Evolutionary conservation across 2,113 vertebrate genomes (phyloP).

Genomic region (Heteronetta atricapilla): DNA sequence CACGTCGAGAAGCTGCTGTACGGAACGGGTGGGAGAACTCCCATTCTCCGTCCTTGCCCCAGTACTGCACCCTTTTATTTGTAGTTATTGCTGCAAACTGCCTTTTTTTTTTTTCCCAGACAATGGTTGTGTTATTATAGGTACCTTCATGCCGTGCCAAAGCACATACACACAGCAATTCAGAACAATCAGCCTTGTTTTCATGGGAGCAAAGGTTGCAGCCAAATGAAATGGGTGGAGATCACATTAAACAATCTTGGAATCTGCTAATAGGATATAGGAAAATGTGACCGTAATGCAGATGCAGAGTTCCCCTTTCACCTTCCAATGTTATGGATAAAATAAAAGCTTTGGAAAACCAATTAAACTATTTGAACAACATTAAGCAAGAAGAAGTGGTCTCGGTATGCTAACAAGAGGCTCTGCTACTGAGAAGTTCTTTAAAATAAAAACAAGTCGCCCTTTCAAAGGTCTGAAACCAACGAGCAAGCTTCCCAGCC

Average conservation of each 20-base stretch:
- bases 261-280: conserved; percentile 81
- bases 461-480: background rate
- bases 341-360: conserved; percentile 66
- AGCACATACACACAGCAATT: conserved; percentile 76
- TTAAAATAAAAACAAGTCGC: background rate
- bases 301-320: conserved; percentile 71
- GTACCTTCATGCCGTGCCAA: conserved; percentile 79
- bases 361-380: conserved; percentile 61
- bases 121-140: conserved; percentile 72
- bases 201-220: conserved; percentile 77
- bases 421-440: background rate
- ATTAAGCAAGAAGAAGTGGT: conserved; percentile 2
- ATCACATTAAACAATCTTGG: conserved; percentile 79
- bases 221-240: conserved; percentile 82
- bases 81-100: conserved; percentile 69
- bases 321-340: conserved; percentile 61
- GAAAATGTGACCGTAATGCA: conserved; percentile 78
- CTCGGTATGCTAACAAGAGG: background rate
- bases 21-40: conserved; percentile 17
- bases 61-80: conserved; percentile 69
- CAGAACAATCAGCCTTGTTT: conserved; percentile 79
- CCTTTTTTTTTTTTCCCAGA: conserved; percentile 63
- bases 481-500: background rate
- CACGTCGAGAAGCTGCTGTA: background rate
- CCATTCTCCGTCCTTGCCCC: conserved; percentile 62